Percentiles rank a stretch among this genome's conserved stretches.
These are phyloP conservation scores for Catharus ustulatus DNA, from an alignment of 2,797 vertebrate genomes.

Conservation along the genomic window DNA sequence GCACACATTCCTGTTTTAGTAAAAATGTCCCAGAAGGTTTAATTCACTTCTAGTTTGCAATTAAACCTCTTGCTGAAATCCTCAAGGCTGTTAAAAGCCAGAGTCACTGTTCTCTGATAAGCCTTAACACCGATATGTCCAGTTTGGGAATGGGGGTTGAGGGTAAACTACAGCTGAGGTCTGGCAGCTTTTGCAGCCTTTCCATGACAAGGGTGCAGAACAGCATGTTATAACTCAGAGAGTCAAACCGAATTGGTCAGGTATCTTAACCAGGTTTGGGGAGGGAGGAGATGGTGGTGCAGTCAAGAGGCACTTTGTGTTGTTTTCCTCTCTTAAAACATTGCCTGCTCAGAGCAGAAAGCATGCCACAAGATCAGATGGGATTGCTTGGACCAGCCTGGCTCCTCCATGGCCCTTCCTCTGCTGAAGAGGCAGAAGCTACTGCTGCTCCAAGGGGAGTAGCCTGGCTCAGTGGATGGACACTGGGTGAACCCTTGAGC, in stretches of 20 bases:
- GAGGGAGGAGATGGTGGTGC: background rate
- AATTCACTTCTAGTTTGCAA: background rate
- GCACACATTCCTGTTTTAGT: background rate
- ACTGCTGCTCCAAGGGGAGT: background rate
- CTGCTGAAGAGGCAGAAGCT: background rate
- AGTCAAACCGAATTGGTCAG: background rate
- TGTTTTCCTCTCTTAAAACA: background rate
- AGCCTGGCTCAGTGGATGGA: background rate
- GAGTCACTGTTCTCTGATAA: background rate
- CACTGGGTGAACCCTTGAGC: background rate
- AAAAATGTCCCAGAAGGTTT: background rate
- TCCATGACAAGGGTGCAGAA: background rate
- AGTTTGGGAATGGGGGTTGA: background rate
- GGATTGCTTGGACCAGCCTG: rapidly evolving
- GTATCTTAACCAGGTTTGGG: background rate
- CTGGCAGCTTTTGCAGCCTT: background rate
- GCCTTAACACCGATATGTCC: background rate
- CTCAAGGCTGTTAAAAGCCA: background rate
- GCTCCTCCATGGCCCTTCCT: background rate
- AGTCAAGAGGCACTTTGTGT: background rate
- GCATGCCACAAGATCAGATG: background rate
- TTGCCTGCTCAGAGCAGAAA: background rate
- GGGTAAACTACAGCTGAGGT: background rate
- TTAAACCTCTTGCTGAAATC: background rate
- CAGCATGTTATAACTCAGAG: background rate